Percentiles rank a stretch among this genome's conserved stretches.
phyloP scores from a whole-genome alignment of 2,888 invertebrate species.

The Piscicola geometra region DNA sequence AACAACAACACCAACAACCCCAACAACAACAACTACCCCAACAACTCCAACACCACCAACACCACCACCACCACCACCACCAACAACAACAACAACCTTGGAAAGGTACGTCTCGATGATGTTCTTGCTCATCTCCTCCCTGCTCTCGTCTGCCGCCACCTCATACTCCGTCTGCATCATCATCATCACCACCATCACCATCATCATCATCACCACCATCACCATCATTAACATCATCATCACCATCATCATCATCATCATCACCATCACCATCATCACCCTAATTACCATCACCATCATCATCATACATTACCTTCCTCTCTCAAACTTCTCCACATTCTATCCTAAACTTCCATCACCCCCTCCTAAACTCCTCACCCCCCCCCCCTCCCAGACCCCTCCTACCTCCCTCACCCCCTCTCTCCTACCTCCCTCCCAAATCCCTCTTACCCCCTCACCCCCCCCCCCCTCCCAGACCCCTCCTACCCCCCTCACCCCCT shows the following conservation, averaged over 20 bases:
- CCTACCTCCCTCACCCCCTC: too few species aligned
- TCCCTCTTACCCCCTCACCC: too few species aligned
- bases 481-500: too few species aligned
- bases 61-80: not conserved
- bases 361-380: too few species aligned
- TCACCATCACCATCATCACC: too few species aligned
- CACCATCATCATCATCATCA: not conserved
- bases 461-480: too few species aligned
- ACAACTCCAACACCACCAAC: not conserved
- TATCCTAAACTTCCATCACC: too few species aligned
- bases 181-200: slow-evolving; percentile 27
- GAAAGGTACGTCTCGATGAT: slow-evolving; percentile 64
- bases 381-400: too few species aligned
- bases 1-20: slow-evolving; percentile 9
- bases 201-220: slow-evolving; percentile 12
- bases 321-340: too few species aligned
- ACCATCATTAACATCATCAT: slow-evolving; percentile 9
- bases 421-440: too few species aligned
- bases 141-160: slow-evolving; percentile 83
- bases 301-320: not conserved
- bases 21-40: not conserved
- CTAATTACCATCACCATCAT: too few species aligned
- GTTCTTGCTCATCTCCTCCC: slow-evolving; percentile 69
- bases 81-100: slow-evolving; percentile 46
- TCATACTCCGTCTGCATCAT: slow-evolving; percentile 73